Evolutionary conservation across 2,797 vertebrate species (phyloP).

Genomic region (Sebastes nivosus): DNA sequence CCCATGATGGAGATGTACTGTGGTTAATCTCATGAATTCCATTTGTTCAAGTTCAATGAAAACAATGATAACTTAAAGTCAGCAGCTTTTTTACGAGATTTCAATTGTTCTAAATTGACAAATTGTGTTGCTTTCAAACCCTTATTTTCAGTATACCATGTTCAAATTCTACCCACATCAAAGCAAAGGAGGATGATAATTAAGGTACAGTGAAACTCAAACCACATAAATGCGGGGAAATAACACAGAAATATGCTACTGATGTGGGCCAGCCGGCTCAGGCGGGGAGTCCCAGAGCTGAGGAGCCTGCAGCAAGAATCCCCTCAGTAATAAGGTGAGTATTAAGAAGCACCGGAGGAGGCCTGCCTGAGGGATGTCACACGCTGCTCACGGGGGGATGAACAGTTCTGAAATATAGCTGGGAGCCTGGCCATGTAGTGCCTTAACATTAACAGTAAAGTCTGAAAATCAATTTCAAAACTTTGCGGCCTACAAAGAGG

Average conservation of each 20-base stretch:
- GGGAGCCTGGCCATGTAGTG: not conserved
- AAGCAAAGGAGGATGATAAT: not conserved
- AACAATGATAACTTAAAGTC: slow-evolving; percentile 6
- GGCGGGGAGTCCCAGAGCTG: not conserved
- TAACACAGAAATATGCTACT: not conserved
- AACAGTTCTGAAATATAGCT: slow-evolving; percentile 20
- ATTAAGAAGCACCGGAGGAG: slow-evolving; percentile 10
- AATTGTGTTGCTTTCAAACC: not conserved
- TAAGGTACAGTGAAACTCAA: not conserved
- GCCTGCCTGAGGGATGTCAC: slow-evolving; percentile 7
- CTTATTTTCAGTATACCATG: not conserved
- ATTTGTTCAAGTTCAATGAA: slow-evolving; percentile 8
- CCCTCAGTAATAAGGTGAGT: not conserved
- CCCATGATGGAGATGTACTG: not conserved
- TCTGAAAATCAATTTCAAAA: slow-evolving; percentile 28
- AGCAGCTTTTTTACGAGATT: not conserved
- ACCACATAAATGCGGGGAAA: not conserved
- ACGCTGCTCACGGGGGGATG: not conserved
- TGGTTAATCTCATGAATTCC: not conserved
- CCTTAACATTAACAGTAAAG: not conserved
- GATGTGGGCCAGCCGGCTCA: not conserved
- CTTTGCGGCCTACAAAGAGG: not conserved
- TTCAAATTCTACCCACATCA: not conserved
- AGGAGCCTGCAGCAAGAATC: not conserved
- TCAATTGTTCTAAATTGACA: not conserved